Evolutionary conservation across 2,797 vertebrate species (phyloP).

Genomic region (Podarcis lilfordi): DNA sequence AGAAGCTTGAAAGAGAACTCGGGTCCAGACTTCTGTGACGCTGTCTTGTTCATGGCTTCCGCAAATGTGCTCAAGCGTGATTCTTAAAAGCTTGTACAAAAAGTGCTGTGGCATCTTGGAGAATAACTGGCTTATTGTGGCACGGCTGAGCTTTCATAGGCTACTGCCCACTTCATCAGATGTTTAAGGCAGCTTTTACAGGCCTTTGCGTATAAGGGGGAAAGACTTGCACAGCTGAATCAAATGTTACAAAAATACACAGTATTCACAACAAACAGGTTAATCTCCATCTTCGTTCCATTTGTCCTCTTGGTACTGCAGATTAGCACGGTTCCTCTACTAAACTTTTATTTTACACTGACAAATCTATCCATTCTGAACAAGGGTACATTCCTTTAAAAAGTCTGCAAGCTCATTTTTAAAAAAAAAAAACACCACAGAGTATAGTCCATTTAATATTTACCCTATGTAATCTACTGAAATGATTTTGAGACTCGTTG

Average conservation of each 20-base stretch:
- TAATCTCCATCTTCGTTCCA: background rate
- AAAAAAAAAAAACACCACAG: background rate
- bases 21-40: rapidly evolving
- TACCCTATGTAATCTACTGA: background rate
- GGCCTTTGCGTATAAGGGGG: too few relatives aligned
- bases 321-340: background rate
- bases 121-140: background rate
- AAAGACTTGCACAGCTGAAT: background rate
- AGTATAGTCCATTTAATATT: background rate
- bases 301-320: background rate
- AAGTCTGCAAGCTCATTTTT: background rate
- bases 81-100: background rate
- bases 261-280: background rate
- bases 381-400: background rate
- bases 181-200: background rate
- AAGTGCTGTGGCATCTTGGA: background rate
- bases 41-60: background rate
- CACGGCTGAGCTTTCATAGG: background rate
- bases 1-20: constrained; percentile 30
- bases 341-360: background rate
- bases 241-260: background rate
- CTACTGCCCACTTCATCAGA: background rate
- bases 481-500: background rate
- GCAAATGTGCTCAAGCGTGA: background rate
- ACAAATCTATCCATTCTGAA: background rate